A percentile compares a stretch with the other conserved stretches of the same genome.
Evolutionary conservation across 2,797 vertebrate genomes (phyloP).

Genomic region (Myotis planiceps): DNA sequence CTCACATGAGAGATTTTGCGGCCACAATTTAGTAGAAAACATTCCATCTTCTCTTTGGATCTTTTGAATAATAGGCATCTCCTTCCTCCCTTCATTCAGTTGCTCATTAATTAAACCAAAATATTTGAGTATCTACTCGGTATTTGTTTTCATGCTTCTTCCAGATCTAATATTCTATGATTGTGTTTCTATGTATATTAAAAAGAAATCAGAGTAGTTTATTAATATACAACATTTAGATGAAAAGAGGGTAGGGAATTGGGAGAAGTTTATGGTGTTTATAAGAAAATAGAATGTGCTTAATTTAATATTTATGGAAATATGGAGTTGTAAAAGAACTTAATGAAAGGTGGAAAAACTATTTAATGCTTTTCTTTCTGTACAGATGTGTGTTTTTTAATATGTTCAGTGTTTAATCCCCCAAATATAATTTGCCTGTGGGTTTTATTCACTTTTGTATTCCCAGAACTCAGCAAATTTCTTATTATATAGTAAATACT

Average conservation of each 20-base stretch:
- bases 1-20: neutral
- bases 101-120: constrained; percentile 35
- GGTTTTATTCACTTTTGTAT: constrained; percentile 37
- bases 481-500: neutral
- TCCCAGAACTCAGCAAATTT: neutral
- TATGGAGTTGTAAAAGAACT: neutral
- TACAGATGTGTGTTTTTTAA: neutral
- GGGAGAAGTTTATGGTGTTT: neutral
- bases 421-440: constrained; percentile 33
- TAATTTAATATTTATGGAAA: constrained; percentile 64
- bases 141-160: neutral
- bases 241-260: neutral
- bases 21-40: neutral
- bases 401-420: neutral
- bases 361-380: neutral
- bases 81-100: neutral
- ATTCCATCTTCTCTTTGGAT: neutral
- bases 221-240: constrained; percentile 28
- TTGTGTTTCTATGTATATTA: constrained; percentile 9
- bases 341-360: constrained; percentile 37
- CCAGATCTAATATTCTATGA: neutral
- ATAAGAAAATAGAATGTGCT: constrained; percentile 29
- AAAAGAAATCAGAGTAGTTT: neutral
- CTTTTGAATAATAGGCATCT: neutral
- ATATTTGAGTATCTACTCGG: neutral